Base-by-base conservation (phyloP, 1,140 invertebrate species). In the Ctenoplectra terminalis region DNA sequence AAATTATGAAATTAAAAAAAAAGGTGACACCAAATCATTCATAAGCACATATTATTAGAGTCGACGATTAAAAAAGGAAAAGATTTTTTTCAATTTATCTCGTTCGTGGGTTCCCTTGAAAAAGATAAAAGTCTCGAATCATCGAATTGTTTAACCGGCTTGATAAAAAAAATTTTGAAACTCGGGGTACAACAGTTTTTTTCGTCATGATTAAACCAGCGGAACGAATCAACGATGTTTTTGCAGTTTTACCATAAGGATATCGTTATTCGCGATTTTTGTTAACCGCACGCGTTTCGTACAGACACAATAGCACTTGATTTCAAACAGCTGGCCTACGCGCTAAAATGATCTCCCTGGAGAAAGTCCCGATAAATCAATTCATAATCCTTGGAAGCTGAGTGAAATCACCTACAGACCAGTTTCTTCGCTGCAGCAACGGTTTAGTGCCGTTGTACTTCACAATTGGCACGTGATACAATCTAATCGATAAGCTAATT, bases 351-450 rank as follows among this genome's bases (percentile, higher is more conserved):
- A 73, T 73, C 23, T 56, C 48, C 29, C 6, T 37, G 37, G 54
- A n/a, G 67, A 77, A 84, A 83, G 66, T 78, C 6, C 29, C 37
- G 31, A 73, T 85, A 83, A 83, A 73, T 85, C 58, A 40, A 71
- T 76, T 43, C 26, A 67, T 80, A 66, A 76, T 75, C 48, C 20
- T 29, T 46, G 34, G 48, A 67, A 64, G 58, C 63, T 60, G 43
- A 60, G 71, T 67, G 79, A 75, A 76, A 81, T 74, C 31, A 75
- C 11, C 6, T 40, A 63, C 17, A 31, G 29, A 74, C 43, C 34
- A 50, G 64, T 72, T 43, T 73, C 29, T 17, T 52, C 26, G 8
- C 20, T 40, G 9, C 23, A 34, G n/a, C 40, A 56, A 46, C 5
- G 37, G 7, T 34, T n/a, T 23, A n/a, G 29, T 58, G 31, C 1